Evolutionary conservation across 92 coral and sea anemone genomes (phyloP), one percentile per base, ranked within the genome.

Genomic region (Hydrozoanthus gracilis): DNA sequence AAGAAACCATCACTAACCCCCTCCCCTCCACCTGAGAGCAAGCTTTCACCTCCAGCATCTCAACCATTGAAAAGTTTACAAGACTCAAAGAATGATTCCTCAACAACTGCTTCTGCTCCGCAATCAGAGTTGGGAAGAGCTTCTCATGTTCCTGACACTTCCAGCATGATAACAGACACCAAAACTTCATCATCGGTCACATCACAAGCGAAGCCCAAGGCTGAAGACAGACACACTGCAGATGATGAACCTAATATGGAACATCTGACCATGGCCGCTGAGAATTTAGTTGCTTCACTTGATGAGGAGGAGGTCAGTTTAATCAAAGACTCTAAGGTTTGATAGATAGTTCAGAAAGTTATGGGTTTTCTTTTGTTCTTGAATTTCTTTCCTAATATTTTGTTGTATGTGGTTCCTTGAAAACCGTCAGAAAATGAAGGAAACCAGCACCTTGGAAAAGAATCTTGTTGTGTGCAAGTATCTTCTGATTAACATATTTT

Each of bases 191-290:
- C 87, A 47, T 27, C 87, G 8, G 8, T 18, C 15, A 49, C 39
- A 20, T 20, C 58, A 15, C 45, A 45, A 84, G 55, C 71, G 4
- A 45, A 65, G 9, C 4, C 54, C 56, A 64, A 75, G 60, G 6
- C 49, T 50, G 68, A 68, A 66, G 64, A 62, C 7, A 64, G 73
- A 11, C 82, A 80, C 50, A 83, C 71, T 49, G 76, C 50, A 15
- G 95, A 94, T 8, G 98, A 94, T 4, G 98, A 94, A 85, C 93
- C 92, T 20, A 92, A 92, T 56, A 94, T 94, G 94, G 98, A 94
- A 12, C 93, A 97, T 80, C 89, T 97, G 68, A 95, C 92, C 9
- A 79, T 94, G 75, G 99, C 98, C 17, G 99, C 99, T 1, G 99
- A 95, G 78, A 97, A 94, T 77, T 91, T 95, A 39, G 98, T 95